Conservation (phyloP, 1,140 invertebrate genomes). For the Proctacanthus coquilletti region DNA sequence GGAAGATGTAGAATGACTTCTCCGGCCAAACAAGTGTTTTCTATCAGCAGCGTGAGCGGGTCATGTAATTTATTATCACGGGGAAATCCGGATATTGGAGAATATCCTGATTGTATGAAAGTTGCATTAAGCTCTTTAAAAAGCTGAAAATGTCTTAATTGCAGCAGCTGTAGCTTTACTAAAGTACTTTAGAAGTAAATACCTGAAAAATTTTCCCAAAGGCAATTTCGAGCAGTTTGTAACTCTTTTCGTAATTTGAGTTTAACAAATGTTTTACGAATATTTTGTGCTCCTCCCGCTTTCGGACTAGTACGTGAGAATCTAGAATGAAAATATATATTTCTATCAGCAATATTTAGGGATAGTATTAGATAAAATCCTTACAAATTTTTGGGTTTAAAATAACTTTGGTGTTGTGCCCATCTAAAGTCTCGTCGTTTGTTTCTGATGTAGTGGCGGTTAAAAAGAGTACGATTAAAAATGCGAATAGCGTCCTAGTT, state of each 20-base stretch:
- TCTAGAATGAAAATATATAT: no score
- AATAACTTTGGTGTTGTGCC: no score
- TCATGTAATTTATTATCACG: slow-evolving; percentile 3
- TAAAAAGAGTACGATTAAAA: no score
- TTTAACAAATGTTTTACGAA: slow-evolving; percentile 3
- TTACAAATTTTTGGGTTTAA: no score
- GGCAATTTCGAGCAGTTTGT: slow-evolving; percentile 5
- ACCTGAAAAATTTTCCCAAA: slow-evolving; percentile 7
- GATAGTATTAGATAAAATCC: no score
- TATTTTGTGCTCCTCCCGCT: slow-evolving; percentile 3
- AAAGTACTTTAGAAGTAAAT: background rate
- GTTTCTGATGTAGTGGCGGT: no score
- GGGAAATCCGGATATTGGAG: slow-evolving; percentile 2
- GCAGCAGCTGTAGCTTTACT: background rate
- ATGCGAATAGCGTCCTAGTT: no score
- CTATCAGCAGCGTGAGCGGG: slow-evolving; percentile 3
- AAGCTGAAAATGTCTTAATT: background rate
- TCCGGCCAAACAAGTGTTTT: slow-evolving; percentile 7
- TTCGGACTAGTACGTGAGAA: background rate
- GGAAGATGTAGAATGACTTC: slow-evolving; percentile 8
- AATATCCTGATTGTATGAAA: background rate
- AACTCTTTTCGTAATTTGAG: slow-evolving; percentile 7
- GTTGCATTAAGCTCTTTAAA: background rate
- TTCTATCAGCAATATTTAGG: no score
- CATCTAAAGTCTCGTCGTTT: no score